A percentile compares a stretch with the other conserved stretches of the same genome.
These are phyloP conservation scores for Mellivora capensis DNA, from an alignment of 2,113 vertebrate species.

Conservation along the genomic window DNA sequence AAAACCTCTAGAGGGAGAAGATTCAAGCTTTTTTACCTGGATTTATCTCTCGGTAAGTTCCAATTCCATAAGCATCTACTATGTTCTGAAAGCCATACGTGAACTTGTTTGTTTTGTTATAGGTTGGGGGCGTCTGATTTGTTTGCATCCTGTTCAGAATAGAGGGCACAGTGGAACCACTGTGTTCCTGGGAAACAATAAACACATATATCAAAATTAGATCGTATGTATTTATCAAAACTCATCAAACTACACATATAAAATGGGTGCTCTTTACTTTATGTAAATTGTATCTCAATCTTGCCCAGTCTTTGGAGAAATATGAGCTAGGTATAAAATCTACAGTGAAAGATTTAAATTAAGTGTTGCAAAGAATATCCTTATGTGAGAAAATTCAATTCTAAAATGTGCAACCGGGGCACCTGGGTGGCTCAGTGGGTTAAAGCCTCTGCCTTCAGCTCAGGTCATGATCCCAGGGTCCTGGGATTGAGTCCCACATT, in stretches of 20 bases:
- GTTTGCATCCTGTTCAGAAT: constrained; percentile 98
- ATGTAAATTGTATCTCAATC: neutral
- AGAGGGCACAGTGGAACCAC: constrained; percentile 97
- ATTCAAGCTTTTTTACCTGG: constrained; percentile 85
- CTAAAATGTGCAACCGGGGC: neutral
- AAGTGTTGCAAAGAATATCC: neutral
- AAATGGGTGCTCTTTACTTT: neutral
- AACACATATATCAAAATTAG: neutral
- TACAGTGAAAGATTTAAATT: neutral
- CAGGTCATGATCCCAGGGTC: too few relatives aligned
- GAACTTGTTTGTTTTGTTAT: constrained; percentile 99
- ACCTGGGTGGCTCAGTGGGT: too few relatives aligned
- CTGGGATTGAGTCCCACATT: too few relatives aligned
- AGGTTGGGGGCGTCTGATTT: constrained; percentile 96
- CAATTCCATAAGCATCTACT: constrained; percentile 97
- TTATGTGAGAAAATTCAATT: neutral
- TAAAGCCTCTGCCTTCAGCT: too few relatives aligned
- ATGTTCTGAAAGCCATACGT: constrained; percentile 97
- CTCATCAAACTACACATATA: neutral
- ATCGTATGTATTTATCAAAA: neutral
- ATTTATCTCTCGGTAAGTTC: constrained; percentile 97
- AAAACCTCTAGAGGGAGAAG: neutral
- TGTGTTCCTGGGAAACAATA: constrained; percentile 89
- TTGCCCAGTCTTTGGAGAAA: neutral
- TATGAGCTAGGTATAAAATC: neutral